Evolutionary conservation across 2,113 vertebrate genomes (phyloP).

Genomic region (Heloderma charlesbogerti): DNA sequence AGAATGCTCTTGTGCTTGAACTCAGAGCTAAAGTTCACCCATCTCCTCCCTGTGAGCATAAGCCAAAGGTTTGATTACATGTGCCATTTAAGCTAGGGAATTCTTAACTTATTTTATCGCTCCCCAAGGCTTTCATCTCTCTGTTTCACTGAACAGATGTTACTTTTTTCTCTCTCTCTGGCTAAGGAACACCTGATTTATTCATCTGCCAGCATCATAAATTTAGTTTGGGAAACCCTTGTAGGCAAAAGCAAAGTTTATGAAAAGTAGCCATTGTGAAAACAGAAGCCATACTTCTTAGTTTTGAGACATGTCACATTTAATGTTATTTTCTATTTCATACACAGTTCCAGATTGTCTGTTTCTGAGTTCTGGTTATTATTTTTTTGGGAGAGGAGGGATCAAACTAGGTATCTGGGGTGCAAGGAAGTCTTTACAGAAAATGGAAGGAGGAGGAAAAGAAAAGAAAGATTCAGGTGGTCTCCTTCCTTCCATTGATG

Average conservation of each 20-base stretch:
- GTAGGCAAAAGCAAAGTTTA: not conserved
- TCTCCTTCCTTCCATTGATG: not conserved
- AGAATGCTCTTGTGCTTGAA: not conserved
- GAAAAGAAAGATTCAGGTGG: not conserved
- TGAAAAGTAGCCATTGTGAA: not conserved
- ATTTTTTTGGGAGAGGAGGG: too few relatives aligned
- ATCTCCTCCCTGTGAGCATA: not conserved
- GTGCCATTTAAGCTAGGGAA: not conserved
- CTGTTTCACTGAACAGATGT: not conserved
- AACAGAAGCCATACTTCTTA: not conserved
- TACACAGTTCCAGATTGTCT: not conserved
- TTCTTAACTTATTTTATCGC: not conserved
- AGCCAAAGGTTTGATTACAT: not conserved
- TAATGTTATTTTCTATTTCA: not conserved
- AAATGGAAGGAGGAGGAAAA: not conserved
- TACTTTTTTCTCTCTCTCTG: not conserved
- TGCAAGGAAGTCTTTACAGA: not conserved
- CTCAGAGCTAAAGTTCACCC: not conserved
- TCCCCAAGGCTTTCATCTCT: conserved; percentile 1
- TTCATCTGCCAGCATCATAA: not conserved
- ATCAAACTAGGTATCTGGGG: too few relatives aligned
- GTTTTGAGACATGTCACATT: not conserved
- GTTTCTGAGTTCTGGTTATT: not conserved
- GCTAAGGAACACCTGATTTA: conserved; percentile 8
- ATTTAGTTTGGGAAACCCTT: not conserved